Evolutionary conservation across 2,797 vertebrate genomes (phyloP), one percentile per base, ranked within the genome.

Genomic region (Hemitrygon akajei): DNA sequence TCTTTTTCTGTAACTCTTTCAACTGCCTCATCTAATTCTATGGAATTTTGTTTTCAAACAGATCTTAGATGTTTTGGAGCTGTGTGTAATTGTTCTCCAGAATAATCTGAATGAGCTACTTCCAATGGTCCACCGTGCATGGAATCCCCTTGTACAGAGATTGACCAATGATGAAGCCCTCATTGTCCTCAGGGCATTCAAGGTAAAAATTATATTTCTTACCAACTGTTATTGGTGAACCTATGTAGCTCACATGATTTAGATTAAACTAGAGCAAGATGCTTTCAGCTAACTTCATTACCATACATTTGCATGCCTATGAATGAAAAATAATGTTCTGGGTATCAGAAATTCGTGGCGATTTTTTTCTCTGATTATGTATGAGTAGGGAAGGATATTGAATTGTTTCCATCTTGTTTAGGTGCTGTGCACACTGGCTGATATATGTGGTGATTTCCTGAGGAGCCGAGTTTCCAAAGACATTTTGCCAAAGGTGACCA

Each of bases 61-160:
- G 99, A 97, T 98, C 0, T 94, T 99, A 95, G 98, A 99, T 0
- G 96, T 98, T 93, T 95, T 99, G 94, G 97, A 98, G 95, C 95
- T 98, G 56, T 98, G 98, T 37, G 96, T 99, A 7, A 93, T 93
- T 0, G 94, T 98, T 37, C 96, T 99, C 94, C 97, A 97, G 93
- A 96, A 97, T 94, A 96, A 95, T 1, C 96, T 97, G 95, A 96
- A 97, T 91, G 97, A 98, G 87, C 96, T 99, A 93, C 97, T 99
- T 84, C 99, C 98, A 12, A 96, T 99, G 97, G 98, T 97, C 94
- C 98, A 99, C 94, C 97, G 97, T 89, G 97, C 96, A 95, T 99
- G 99, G 99, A 98, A 98, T 0, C 95, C 98, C 1, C 97, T 99
- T 0, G 96, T 98, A 63, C 96, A 96, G 94, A 97, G 98, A 94